Evolutionary conservation across 2,797 vertebrate genomes (phyloP).

Genomic region (Sebastes itinus): DNA sequence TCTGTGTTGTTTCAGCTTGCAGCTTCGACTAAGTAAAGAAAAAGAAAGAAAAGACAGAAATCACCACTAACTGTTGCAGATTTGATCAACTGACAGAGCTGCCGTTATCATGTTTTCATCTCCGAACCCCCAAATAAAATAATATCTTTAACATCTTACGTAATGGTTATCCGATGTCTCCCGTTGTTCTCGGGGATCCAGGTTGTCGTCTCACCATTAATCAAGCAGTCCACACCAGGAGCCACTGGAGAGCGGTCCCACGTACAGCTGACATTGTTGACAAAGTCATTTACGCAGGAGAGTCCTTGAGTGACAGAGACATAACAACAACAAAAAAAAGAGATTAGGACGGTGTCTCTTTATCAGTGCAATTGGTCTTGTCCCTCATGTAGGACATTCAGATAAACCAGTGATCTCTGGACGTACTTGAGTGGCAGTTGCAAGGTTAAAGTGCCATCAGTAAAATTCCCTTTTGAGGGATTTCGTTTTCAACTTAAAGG

Average conservation of each 20-base stretch:
- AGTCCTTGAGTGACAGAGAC: slow-evolving; percentile 57
- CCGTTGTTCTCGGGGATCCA: fast-evolving
- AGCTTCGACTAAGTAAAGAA: slow-evolving; percentile 34
- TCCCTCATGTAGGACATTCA: not conserved
- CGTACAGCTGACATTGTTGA: slow-evolving; percentile 69
- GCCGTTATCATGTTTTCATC: not conserved
- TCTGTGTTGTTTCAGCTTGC: slow-evolving; percentile 49
- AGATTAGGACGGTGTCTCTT: not conserved
- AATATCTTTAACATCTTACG: not conserved
- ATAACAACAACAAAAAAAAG: not conserved
- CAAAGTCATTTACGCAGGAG: slow-evolving; percentile 74
- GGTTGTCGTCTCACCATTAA: slow-evolving; percentile 6
- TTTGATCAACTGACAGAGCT: not conserved
- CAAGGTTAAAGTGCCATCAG: no score
- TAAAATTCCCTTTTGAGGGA: not conserved
- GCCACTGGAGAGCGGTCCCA: slow-evolving; percentile 44
- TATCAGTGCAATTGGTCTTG: not conserved
- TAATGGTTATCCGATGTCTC: fast-evolving
- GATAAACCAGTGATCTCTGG: not conserved
- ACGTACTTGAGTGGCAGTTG: no score
- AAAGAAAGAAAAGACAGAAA: not conserved
- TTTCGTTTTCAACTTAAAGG: not conserved
- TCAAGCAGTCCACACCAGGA: slow-evolving; percentile 41
- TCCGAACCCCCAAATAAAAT: fast-evolving
- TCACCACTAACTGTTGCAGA: not conserved